Base-by-base conservation (phyloP, 2,888 invertebrate genomes). In the Nemotelus pantherinus region DNA sequence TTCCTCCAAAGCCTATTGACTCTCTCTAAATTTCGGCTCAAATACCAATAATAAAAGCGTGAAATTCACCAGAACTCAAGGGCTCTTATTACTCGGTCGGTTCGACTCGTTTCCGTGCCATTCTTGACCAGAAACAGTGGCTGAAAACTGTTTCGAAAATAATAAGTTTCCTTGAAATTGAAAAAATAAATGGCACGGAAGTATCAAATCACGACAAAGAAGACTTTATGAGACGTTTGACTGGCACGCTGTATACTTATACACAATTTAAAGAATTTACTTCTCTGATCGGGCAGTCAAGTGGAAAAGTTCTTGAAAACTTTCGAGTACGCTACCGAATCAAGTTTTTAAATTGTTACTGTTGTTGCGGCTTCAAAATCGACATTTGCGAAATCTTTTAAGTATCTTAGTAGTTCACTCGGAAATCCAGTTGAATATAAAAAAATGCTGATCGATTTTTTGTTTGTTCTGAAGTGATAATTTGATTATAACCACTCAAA, bases 271-370 rank as follows among this genome's bases (percentile, higher is more conserved):
- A 25, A 25, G 25, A 25, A 25, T 25, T 1, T 25, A 39, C n/a
- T 53, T 68, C 39, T 53, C 7, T 25, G 5, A 50, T 53, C 25
- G 48, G 25, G 50, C 5, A 68, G 47, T 68, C 41, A 68, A 50
- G 50, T 43, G 25, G 25, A 25, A 50, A 68, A 50, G 68, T 10
- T n/a, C 68, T 39, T 50, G 41, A 74, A 74, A 60, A 63, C 45
- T 74, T 60, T 47, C 43, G 45, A 60, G 74, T 63, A 74, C 74
- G 41, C 63, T 50, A 74, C 45, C 25, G 74, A 74, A 74, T 63
- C 41, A 74, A 43, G 48, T 74, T 74, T 63, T 74, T 63, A 74
- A 74, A 60, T 74, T 47, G 74, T 39, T 60, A 74, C 74, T 74
- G 58, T 74, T 63, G 41, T 74, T 63, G 60, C 41, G 74, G 47